Percentiles rank a stretch among this genome's conserved stretches.
These are phyloP conservation scores for Ammodytes marinus DNA, from an alignment of 2,113 vertebrate species.

Conservation along the genomic window DNA sequence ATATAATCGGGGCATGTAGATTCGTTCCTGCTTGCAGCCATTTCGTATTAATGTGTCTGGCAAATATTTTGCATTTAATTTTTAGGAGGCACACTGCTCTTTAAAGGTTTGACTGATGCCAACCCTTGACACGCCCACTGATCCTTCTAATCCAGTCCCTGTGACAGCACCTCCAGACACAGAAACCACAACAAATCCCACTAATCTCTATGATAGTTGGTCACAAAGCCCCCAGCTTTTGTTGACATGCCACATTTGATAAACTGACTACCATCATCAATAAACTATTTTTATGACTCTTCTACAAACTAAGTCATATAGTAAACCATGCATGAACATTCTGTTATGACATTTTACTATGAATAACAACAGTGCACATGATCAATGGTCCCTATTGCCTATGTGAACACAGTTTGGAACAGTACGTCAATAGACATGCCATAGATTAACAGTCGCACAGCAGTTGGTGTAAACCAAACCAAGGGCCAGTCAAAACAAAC, in stretches of 20 bases:
- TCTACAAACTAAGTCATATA: constrained; percentile 32
- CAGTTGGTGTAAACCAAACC: constrained; percentile 62
- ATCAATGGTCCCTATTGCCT: constrained; percentile 60
- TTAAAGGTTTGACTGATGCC: constrained; percentile 25
- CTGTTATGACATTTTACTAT: constrained; percentile 64
- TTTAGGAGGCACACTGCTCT: constrained; percentile 3
- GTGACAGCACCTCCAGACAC: constrained; percentile 9
- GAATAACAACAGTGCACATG: constrained; percentile 59
- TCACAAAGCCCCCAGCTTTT: constrained; percentile 1
- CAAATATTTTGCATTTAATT: constrained; percentile 15
- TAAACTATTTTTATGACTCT: constrained; percentile 57
- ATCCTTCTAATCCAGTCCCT: constrained; percentile 15
- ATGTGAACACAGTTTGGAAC: constrained; percentile 53
- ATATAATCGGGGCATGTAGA: background rate
- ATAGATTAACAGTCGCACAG: constrained; percentile 69
- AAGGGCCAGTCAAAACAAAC: constrained; percentile 71
- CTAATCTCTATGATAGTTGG: constrained; percentile 17
- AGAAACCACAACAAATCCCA: constrained; percentile 34
- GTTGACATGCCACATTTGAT: constrained; percentile 44
- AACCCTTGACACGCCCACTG: constrained; percentile 19
- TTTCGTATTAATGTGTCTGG: constrained; percentile 13
- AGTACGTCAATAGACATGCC: constrained; percentile 60
- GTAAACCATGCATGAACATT: constrained; percentile 43
- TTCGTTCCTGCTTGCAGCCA: constrained; percentile 20
- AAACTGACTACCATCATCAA: constrained; percentile 54